A percentile compares a stretch with the other conserved stretches of the same genome.
Evolutionary conservation across 2,113 vertebrate genomes (phyloP).

Genomic region (Corythaeola cristata): DNA sequence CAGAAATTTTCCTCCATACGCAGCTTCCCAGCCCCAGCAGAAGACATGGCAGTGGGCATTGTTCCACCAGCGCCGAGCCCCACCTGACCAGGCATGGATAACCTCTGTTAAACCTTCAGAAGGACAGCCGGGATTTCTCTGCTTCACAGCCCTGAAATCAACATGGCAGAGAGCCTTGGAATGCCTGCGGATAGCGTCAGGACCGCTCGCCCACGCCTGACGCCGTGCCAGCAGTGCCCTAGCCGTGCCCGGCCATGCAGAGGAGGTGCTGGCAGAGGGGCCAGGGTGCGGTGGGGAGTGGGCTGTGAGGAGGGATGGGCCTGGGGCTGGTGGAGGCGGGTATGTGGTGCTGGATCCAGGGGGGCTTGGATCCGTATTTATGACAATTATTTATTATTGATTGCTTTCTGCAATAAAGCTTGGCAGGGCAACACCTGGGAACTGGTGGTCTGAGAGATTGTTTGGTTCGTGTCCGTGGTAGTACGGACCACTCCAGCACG

Average conservation of each 20-base stretch:
- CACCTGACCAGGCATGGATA: accelerated
- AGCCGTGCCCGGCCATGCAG: accelerated
- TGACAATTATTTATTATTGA: background rate
- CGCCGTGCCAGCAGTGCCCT: background rate
- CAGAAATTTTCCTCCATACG: background rate
- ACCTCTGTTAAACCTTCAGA: background rate
- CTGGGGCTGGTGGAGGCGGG: too few species aligned
- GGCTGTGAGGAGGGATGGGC: accelerated
- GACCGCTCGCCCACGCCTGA: accelerated
- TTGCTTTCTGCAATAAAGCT: background rate
- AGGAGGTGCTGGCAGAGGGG: background rate
- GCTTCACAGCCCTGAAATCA: background rate
- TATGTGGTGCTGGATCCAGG: accelerated
- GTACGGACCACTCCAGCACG: accelerated
- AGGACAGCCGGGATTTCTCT: background rate
- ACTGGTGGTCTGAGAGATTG: background rate
- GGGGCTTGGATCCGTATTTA: background rate
- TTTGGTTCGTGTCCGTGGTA: background rate
- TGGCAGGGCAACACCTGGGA: background rate
- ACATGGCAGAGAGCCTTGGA: background rate
- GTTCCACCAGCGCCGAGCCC: accelerated
- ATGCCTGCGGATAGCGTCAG: background rate
- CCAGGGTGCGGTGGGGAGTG: too few species aligned
- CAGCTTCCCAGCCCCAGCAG: background rate
- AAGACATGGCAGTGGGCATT: accelerated